Evolutionary conservation across 2,797 vertebrate genomes (phyloP).

Genomic region (Natrix natrix): DNA sequence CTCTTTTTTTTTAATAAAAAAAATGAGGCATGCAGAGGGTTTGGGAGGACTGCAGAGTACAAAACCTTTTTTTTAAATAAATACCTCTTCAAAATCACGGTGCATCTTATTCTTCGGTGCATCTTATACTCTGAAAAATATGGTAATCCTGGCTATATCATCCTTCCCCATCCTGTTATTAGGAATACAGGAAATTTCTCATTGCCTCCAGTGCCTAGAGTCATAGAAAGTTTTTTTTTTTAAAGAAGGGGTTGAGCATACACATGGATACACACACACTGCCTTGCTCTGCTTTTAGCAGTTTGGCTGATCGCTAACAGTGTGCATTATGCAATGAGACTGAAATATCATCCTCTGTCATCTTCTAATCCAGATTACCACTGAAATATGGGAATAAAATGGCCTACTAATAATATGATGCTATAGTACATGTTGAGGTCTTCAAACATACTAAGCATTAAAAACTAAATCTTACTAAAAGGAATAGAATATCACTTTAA

Average conservation of each 20-base stretch:
- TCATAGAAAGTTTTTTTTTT: no score
- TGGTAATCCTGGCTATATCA: neutral
- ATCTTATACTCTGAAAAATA: no score
- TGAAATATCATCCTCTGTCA: neutral
- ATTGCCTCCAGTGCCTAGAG: neutral
- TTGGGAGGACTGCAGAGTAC: no score
- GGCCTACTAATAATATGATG: neutral
- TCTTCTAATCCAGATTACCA: neutral
- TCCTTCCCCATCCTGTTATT: neutral
- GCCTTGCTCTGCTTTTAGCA: neutral
- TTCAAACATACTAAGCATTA: neutral
- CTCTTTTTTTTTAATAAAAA: no score
- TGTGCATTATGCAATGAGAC: neutral
- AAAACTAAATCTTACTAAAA: neutral
- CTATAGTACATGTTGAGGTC: neutral
- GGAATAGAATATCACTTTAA: neutral
- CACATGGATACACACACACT: neutral
- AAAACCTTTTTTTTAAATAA: no score
- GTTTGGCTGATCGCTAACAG: neutral
- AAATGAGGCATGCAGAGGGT: no score
- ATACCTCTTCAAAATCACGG: no score
- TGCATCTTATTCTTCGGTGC: no score
- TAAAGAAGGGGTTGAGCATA: no score
- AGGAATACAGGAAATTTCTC: neutral
- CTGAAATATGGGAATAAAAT: neutral